Base-by-base conservation (phyloP, 1,140 invertebrate genomes). In the Phymastichus coffea region DNA sequence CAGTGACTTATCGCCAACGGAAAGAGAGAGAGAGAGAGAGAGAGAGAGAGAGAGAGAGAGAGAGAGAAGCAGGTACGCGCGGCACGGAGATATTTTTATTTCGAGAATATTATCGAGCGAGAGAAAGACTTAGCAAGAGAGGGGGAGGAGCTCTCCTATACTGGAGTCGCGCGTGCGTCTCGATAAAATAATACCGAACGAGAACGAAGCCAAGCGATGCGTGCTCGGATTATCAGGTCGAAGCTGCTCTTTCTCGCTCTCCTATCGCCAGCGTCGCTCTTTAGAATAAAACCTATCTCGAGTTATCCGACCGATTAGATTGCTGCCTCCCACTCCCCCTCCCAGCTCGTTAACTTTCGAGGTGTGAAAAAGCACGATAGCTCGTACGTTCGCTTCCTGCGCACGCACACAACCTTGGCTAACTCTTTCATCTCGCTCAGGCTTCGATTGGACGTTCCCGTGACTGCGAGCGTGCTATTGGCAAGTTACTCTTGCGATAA, bases 1-100 rank as follows among this genome's bases (percentile, higher is more conserved):
- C n/a, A n/a, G n/a, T n/a, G n/a, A n/a, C n/a, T n/a, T n/a, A n/a
- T 38, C 35, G 33, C n/a, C 55, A 60, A 54, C 61, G 40, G 46
- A 10, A 43, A 15, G 25, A 43, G 25, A 12, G 17, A 8, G 15
- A 4, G 52, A 40, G 15, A 35, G 44, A 15, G 22, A 33, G 17
- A 14, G 28, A 47, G 4, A 25, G 26, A 15, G 22, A n/a, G 28
- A 43, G 30, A 35, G 33, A 37, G 20, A 33, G 7, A 23, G 19
- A 40, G 46, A 48, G 52, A 54, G 41, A 44, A 60, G 19, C 55
- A 41, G 37, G 56, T 55, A 59, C 51, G 46, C 47, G 52, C 38
- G 17, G 15, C 30, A 12, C 6, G 49, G 37, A 52, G 54, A 46
- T 46, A 56, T 47, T 47, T 56, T 56, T 56, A 56, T 56, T 56